Base-by-base conservation (phyloP, 2,113 vertebrate species). In the Melierax canorus region DNA sequence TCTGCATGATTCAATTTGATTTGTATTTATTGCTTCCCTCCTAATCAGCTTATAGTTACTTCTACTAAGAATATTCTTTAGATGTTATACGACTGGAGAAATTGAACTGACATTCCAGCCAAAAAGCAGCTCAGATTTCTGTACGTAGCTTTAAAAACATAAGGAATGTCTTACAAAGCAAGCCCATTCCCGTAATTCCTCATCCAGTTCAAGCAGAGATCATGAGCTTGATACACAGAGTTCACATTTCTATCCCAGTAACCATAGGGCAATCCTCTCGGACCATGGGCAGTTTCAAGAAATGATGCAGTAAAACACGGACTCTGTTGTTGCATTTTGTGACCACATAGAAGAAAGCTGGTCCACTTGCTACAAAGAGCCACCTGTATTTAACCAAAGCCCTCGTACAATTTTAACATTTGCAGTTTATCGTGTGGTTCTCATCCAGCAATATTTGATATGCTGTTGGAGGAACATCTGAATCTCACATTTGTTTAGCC, bases 11-110 rank as follows among this genome's bases (percentile, higher is more conserved):
- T 91, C 9, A 0, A 86, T 82, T 92, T 51, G 77, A 79, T 90
- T 75, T 50, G 59, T 72, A 94, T 95, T 95, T 96, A 92, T 96
- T 77, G 72, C 79, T 96, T 91, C 89, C 92, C 80, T 21, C 75
- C 94, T 94, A 84, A 95, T 92, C 94, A 72, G 69, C 72, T 93
- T 78, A 66, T 29, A 17, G 91, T 13, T 71, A 51, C 59, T 93
- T 63, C 76, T 74, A 21, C 72, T 51, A 22, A 90, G 78, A 76
- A 73, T 39, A 6, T n/a, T 76, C 82, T 74, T 66, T 3, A 34
- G 86, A 41, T 51, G 46, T 39, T 46, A 13, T 5, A 60, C 26
- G 21, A 29, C 36, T 39, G 27, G 27, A 80, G 77, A 58, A 74
- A 88, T n/a, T 15, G 26, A 77, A 45, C 59, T 15, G 69, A 46